Conservation (phyloP, 2,797 vertebrate species). For the Phoebastria nigripes region DNA sequence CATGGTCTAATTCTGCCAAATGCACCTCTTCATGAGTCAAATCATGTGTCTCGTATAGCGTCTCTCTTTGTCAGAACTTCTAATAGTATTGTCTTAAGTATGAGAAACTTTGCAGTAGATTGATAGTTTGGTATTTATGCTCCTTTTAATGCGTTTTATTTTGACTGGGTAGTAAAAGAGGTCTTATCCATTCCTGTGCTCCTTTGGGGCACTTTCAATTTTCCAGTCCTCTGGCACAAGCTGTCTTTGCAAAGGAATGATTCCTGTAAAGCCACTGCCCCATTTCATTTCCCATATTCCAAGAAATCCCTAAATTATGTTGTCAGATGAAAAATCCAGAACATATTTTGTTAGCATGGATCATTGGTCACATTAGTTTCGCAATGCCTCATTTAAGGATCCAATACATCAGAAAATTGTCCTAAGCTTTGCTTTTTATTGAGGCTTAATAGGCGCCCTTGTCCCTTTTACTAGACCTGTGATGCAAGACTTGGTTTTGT, state of each 20-base stretch:
- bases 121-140: not conserved
- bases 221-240: not conserved
- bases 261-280: not conserved
- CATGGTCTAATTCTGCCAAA: not conserved
- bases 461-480: not conserved
- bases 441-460: not conserved
- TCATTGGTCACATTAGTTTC: not conserved
- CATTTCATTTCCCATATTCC: not conserved
- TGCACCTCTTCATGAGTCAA: not conserved
- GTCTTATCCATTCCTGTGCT: not conserved
- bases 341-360: not conserved
- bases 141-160: not conserved
- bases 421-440: not conserved
- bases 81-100: not conserved
- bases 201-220: not conserved
- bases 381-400: not conserved
- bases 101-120: not conserved
- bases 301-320: conserved; percentile 5
- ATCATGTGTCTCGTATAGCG: accelerated
- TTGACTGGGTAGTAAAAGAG: not conserved
- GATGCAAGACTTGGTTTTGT: not conserved
- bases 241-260: not conserved
- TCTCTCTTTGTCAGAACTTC: not conserved
- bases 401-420: conserved; percentile 29
- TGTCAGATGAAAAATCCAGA: not conserved